These are phyloP conservation scores for Parnassius mnemosyne DNA, from an alignment of 2,888 invertebrate genomes.

Conservation along the genomic window DNA sequence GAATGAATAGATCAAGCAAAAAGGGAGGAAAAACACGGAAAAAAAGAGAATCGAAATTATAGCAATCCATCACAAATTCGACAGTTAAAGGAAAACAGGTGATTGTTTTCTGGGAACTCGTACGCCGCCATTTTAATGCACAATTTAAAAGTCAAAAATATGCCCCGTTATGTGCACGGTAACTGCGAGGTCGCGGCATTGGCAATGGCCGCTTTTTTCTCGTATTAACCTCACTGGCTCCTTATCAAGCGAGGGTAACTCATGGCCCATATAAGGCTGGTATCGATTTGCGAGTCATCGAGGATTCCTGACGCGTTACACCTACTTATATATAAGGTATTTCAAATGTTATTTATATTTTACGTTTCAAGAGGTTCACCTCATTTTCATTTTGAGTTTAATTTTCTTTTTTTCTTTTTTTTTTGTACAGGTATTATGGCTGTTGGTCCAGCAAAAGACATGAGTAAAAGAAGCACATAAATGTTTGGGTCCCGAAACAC, in stretches of 20 bases:
- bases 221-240: slow-evolving; percentile 57
- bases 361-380: neutral
- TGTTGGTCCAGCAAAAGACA: too few species aligned
- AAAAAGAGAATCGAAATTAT: neutral
- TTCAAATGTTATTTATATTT: neutral
- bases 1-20: too few species aligned
- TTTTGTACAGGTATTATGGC: neutral
- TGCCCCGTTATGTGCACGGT: slow-evolving; percentile 37
- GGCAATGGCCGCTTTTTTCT: slow-evolving; percentile 57
- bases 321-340: neutral
- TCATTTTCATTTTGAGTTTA: neutral
- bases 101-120: slow-evolving; percentile 22
- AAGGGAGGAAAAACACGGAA: too few species aligned
- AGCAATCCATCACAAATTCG: slow-evolving; percentile 7
- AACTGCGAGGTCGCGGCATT: slow-evolving; percentile 54
- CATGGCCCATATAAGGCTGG: slow-evolving; percentile 50
- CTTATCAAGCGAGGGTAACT: slow-evolving; percentile 60
- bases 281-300: slow-evolving; percentile 28
- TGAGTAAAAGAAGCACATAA: too few species aligned
- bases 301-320: neutral
- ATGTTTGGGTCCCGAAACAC: too few species aligned
- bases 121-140: slow-evolving; percentile 13
- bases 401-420: neutral
- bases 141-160: slow-evolving; percentile 53
- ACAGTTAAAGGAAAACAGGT: slow-evolving; percentile 23